A percentile compares a stretch with the other conserved stretches of the same genome.
Conservation (phyloP, 2,113 vertebrate species). For the Varanus salvator region DNA sequence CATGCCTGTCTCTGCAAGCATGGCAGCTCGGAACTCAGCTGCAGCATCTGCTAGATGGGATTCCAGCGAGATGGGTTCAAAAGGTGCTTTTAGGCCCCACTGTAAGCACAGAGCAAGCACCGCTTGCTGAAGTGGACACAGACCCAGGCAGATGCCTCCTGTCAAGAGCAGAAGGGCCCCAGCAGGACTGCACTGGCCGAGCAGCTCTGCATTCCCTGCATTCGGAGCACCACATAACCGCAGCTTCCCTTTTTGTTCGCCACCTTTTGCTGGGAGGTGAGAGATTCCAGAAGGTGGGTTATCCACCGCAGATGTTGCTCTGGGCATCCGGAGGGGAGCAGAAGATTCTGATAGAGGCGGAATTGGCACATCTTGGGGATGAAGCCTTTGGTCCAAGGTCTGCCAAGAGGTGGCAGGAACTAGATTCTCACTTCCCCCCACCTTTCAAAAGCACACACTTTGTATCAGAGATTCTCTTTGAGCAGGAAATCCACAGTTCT, state of each 20-base stretch:
- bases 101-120: too few species aligned
- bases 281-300: slow-evolving; percentile 71
- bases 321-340: slow-evolving; percentile 47
- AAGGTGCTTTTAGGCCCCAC: not conserved
- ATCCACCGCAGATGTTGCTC: slow-evolving; percentile 70
- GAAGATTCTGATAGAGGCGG: slow-evolving; percentile 19
- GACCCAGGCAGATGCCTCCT: not conserved
- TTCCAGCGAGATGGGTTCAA: not conserved
- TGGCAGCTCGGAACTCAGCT: not conserved
- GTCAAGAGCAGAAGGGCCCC: not conserved
- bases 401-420: slow-evolving; percentile 47
- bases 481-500: not conserved
- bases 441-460: not conserved
- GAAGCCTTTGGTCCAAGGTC: slow-evolving; percentile 31
- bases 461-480: slow-evolving; percentile 37
- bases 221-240: not conserved
- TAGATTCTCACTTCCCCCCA: too few species aligned
- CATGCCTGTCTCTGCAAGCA: not conserved
- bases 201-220: not conserved
- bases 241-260: not conserved
- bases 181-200: not conserved
- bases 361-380: slow-evolving; percentile 67
- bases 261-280: slow-evolving; percentile 15
- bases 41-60: not conserved
- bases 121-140: not conserved